Conservation (phyloP, 2,888 invertebrate species). For the Calameuta idolon region DNA sequence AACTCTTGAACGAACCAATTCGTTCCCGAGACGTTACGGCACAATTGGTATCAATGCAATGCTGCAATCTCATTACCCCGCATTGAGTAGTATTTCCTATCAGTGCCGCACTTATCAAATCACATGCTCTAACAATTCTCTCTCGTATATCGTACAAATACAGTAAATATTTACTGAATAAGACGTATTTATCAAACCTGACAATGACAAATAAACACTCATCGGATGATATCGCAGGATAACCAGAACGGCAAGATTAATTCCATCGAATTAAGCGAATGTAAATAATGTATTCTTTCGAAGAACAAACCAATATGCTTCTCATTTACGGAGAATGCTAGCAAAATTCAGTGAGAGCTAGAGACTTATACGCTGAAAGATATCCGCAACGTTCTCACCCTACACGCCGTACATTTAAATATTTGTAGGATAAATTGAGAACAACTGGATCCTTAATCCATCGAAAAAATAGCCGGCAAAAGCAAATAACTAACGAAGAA, state of each 20-base stretch:
- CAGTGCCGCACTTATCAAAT: slow-evolving; percentile 19
- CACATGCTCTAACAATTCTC: slow-evolving; percentile 22
- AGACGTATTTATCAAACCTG: no score
- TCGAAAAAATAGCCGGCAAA: neutral
- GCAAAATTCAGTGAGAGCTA: neutral
- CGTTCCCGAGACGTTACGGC: no score
- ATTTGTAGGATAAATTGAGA: slow-evolving; percentile 13
- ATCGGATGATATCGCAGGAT: no score
- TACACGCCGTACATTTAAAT: slow-evolving; percentile 15
- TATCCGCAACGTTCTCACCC: slow-evolving; percentile 11
- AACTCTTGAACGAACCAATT: no score
- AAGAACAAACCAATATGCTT: slow-evolving; percentile 5
- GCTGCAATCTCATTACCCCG: slow-evolving; percentile 20
- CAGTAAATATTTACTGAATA: no score
- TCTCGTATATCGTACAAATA: slow-evolving; percentile 1
- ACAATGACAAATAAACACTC: no score
- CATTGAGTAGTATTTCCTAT: slow-evolving; percentile 20
- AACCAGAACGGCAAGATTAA: no score
- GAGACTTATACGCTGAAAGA: slow-evolving; percentile 19
- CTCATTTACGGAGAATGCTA: neutral
- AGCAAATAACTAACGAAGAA: slow-evolving; percentile 8
- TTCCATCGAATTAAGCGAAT: no score
- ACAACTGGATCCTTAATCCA: slow-evolving; percentile 7
- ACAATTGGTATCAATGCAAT: slow-evolving; percentile 21
- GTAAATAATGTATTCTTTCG: neutral